These are phyloP conservation scores for Anas platyrhynchos DNA, from an alignment of 2,113 vertebrate species.

Conservation along the genomic window DNA sequence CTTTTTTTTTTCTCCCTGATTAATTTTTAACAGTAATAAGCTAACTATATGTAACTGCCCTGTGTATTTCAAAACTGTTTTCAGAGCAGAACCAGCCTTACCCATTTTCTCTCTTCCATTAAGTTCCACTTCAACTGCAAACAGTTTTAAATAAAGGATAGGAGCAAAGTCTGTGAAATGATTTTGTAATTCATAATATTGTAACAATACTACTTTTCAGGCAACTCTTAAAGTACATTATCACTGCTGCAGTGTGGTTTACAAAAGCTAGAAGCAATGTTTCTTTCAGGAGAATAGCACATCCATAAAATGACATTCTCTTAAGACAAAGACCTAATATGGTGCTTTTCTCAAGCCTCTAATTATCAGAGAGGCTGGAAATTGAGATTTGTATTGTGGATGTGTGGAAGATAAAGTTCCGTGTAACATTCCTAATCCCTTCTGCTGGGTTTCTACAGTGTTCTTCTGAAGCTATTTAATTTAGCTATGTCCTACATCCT, in stretches of 20 bases:
- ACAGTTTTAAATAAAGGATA: not conserved
- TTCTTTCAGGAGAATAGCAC: not conserved
- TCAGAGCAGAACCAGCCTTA: not conserved
- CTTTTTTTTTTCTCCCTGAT: not conserved
- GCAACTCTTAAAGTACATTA: not conserved
- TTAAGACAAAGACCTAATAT: not conserved
- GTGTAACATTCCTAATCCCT: not conserved
- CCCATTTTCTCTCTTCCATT: not conserved
- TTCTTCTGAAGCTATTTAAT: not conserved
- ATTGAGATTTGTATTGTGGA: not conserved
- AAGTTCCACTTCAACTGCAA: not conserved
- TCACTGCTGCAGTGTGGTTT: not conserved
- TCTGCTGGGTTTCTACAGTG: not conserved
- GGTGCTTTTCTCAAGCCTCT: not conserved
- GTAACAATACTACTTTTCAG: not conserved
- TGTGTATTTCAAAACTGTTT: not conserved
- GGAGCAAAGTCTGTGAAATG: not conserved
- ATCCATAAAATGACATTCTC: not conserved
- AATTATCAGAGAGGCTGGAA: not conserved
- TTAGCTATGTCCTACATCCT: not conserved
- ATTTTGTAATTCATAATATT: not conserved
- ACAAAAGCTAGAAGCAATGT: not conserved
- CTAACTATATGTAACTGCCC: not conserved
- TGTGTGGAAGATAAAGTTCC: not conserved
- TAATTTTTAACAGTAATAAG: not conserved